Evolutionary conservation across 2,888 invertebrate species (phyloP), one percentile per base, ranked within the genome.

Genomic region (Dynastes tityus): DNA sequence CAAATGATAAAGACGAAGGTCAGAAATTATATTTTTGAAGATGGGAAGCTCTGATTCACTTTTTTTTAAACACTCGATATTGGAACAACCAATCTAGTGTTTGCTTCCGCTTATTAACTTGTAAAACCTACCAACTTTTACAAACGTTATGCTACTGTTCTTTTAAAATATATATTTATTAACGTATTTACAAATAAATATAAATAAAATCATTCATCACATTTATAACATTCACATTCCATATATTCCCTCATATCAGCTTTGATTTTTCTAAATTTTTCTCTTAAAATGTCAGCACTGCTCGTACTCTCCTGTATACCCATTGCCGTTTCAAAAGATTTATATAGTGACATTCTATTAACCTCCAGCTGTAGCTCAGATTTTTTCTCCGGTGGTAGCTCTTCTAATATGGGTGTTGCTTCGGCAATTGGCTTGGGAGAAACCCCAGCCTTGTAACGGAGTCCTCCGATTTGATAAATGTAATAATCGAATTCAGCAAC

Each of bases 401-500:
- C 49, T 4, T 11, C 8, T 13, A 45, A 13, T 13, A 45, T 13
- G 11, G n/a, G n/a, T 0, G 22, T 27, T 29, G n/a, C 45, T 40
- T 37, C 45, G 1, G 45, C n/a, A 40, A 49, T 63, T 27, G 73
- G 73, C 45, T 63, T 74, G 1, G 73, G 61, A 4, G 63, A 74
- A 27, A 74, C 61, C 3, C 73, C 73, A 5, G 73, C 73, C 6
- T 74, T 55, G 27, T 74, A 22, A 16, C 78, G 71, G 27, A 74
- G 55, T 71, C 64, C 70, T 3, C 79, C 76, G 49, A 79, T 79
- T 70, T 68, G 67, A 51, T 79, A 79, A 2, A 79, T 53, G 32
- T 79, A 68, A 64, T 79, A 79, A 63, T 79, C 79, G 51, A 79
- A 79, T 45, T 79, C 79, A 1, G 64, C 63, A 22, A 79, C 64